A percentile compares a stretch with the other conserved stretches of the same genome.
These are phyloP conservation scores for Acipenser ruthenus DNA, from an alignment of 2,797 vertebrate genomes.

Conservation along the genomic window DNA sequence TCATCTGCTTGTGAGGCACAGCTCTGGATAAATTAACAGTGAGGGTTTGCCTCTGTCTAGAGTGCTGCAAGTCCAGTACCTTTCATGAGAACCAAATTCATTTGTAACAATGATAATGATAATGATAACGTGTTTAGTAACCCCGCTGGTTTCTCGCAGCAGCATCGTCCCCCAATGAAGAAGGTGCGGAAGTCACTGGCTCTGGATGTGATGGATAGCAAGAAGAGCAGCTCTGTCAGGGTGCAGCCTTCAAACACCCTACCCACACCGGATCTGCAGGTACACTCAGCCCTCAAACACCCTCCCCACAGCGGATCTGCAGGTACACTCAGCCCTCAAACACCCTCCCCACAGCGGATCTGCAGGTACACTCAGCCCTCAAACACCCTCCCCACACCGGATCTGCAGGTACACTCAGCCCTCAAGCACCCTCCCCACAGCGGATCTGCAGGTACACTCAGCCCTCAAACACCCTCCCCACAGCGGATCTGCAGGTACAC, in stretches of 20 bases:
- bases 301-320: slow-evolving; percentile 40
- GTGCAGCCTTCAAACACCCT: slow-evolving; percentile 48
- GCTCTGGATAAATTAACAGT: too few relatives aligned
- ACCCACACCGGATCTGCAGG: slow-evolving; percentile 48
- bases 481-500: too few relatives aligned
- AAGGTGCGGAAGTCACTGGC: slow-evolving; percentile 94
- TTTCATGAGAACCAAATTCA: too few relatives aligned
- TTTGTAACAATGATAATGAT: too few relatives aligned
- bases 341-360: not conserved
- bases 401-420: too few relatives aligned
- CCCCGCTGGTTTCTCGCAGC: not conserved
- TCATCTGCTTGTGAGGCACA: too few relatives aligned
- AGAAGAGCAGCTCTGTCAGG: slow-evolving; percentile 48
- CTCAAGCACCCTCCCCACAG: too few relatives aligned
- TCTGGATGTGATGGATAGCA: slow-evolving; percentile 81
- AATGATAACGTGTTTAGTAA: too few relatives aligned
- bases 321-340: slow-evolving; percentile 29
- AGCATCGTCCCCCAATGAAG: slow-evolving; percentile 89
- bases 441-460: too few relatives aligned
- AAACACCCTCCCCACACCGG: not conserved
- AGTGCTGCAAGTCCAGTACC: too few relatives aligned
- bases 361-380: not conserved
- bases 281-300: slow-evolving; percentile 8
- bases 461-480: too few relatives aligned
- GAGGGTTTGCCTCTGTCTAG: too few relatives aligned